These are phyloP conservation scores for Sisor rabdophorus DNA, from an alignment of 2,113 vertebrate species.

Conservation along the genomic window DNA sequence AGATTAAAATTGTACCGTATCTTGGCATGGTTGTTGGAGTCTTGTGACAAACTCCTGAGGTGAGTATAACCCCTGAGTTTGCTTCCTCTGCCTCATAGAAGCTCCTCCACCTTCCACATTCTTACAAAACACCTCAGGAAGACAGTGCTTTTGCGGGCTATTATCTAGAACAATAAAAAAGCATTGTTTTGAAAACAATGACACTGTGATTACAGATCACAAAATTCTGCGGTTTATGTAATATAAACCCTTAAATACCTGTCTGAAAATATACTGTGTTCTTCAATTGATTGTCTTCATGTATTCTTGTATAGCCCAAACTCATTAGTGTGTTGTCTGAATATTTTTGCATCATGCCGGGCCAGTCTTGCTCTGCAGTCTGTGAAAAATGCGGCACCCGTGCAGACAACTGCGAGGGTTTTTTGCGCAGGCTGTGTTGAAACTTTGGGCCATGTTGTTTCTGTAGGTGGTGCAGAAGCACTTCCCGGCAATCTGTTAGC, in stretches of 20 bases:
- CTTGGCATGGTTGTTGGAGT: neutral
- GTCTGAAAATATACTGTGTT: slow-evolving; percentile 9
- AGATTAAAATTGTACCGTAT: slow-evolving; percentile 9
- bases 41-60: slow-evolving; percentile 8
- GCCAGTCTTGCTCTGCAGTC: neutral
- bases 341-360: slow-evolving; percentile 10
- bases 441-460: slow-evolving; percentile 66
- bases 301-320: neutral
- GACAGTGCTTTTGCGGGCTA: neutral
- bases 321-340: neutral
- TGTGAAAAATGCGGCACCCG: neutral
- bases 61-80: neutral
- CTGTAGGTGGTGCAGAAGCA: slow-evolving; percentile 62
- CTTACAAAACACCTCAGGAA: neutral
- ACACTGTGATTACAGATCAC: neutral
- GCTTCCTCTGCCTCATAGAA: neutral
- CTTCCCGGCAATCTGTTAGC: slow-evolving; percentile 65
- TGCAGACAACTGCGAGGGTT: slow-evolving; percentile 31
- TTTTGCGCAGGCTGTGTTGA: slow-evolving; percentile 56
- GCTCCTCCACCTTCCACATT: neutral
- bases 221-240: neutral
- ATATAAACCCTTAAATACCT: slow-evolving; percentile 48
- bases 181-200: neutral
- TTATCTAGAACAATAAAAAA: slow-evolving; percentile 17
- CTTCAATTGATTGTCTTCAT: neutral